Percentiles rank a stretch among this genome's conserved stretches.
phyloP scores from a whole-genome alignment of 2,113 vertebrate genomes.

The Phrynosoma blainvillii region DNA sequence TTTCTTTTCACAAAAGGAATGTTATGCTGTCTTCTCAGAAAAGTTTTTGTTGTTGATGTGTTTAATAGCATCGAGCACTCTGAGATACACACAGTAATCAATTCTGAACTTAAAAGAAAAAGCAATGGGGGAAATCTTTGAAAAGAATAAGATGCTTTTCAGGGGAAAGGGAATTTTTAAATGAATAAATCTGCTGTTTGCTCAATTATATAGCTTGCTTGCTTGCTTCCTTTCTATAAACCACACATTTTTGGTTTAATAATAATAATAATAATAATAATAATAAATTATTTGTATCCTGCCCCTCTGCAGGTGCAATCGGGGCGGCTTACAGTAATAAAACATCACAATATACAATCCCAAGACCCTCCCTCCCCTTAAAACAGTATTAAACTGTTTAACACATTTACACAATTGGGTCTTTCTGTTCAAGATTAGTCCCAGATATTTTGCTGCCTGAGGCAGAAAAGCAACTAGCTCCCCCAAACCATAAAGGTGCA shows the following conservation, averaged over 20 bases:
- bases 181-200: neutral
- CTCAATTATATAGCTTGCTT: neutral
- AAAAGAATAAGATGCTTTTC: neutral
- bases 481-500: too few species aligned
- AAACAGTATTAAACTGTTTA: too few species aligned
- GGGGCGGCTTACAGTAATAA: too few species aligned
- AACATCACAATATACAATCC: too few species aligned
- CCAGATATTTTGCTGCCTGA: neutral
- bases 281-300: too few species aligned
- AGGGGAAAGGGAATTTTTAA: neutral
- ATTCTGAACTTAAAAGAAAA: neutral
- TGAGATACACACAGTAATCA: neutral
- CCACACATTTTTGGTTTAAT: neutral
- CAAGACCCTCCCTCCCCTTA: too few species aligned
- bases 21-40: neutral
- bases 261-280: too few species aligned
- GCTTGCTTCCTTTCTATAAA: neutral
- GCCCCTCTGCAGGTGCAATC: too few species aligned
- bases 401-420: neutral
- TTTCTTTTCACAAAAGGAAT: constrained; percentile 44
- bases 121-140: neutral
- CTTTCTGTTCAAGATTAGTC: neutral
- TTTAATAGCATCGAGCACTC: constrained; percentile 5
- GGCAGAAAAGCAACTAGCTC: too few species aligned
- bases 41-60: constrained; percentile 21